phyloP scores from a whole-genome alignment of 1,140 invertebrate genomes.

The Drosophila nannoptera region DNA sequence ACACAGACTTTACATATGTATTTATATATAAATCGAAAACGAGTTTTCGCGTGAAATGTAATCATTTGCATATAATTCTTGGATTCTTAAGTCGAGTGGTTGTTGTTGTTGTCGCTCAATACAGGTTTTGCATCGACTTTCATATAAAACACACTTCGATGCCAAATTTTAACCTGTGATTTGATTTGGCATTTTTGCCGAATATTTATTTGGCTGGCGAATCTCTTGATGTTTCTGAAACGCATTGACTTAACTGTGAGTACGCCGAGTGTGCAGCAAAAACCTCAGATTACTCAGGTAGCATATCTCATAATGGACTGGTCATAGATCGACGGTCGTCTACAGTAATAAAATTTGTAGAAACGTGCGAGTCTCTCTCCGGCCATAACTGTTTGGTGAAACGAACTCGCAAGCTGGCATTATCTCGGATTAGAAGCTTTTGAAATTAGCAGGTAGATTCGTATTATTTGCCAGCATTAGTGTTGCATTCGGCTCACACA shows the following conservation, averaged over 20 bases:
- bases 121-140: slow-evolving; percentile 29
- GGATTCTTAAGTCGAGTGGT: slow-evolving; percentile 26
- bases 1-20: background rate
- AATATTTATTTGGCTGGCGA: slow-evolving; percentile 24
- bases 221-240: slow-evolving; percentile 43
- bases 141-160: slow-evolving; percentile 12
- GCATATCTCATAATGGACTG: too few relatives aligned
- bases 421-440: slow-evolving; percentile 30
- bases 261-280: background rate
- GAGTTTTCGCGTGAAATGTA: slow-evolving; percentile 45
- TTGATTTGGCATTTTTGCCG: slow-evolving; percentile 24
- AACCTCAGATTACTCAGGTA: too few relatives aligned
- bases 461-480: background rate
- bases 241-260: slow-evolving; percentile 31
- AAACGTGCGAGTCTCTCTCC: background rate
- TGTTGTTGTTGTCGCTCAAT: slow-evolving; percentile 20
- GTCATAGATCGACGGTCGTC: slow-evolving; percentile 49
- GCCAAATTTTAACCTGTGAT: background rate
- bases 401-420: slow-evolving; percentile 43
- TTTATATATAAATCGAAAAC: slow-evolving; percentile 38
- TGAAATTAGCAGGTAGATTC: slow-evolving; percentile 48
- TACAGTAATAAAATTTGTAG: slow-evolving; percentile 13
- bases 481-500: background rate
- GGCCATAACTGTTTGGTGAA: background rate
- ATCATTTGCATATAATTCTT: slow-evolving; percentile 67